Evolutionary conservation across 2,888 invertebrate genomes (phyloP), one percentile per base, ranked within the genome.

Genomic region (Metellina segmentata): DNA sequence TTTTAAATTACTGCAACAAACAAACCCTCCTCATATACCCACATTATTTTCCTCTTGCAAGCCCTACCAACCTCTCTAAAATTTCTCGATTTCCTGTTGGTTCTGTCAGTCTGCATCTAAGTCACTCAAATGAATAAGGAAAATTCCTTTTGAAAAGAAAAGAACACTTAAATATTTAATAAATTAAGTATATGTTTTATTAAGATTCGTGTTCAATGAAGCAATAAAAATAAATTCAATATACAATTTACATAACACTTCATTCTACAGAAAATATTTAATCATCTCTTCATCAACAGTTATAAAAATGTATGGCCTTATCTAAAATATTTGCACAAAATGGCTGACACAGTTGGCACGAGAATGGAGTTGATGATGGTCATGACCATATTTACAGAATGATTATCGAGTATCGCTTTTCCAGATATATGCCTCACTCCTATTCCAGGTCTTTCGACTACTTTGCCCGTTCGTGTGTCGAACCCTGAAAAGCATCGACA

Each of bases 381-480:
- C 0, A 98, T 97, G 91, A 98, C 95, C 75, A 98, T 96, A 95
- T 98, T 98, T 0, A 98, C 97, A 94, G 97, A 97, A 94, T 98
- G 97, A 95, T 98, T 98, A 94, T 98, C 98, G 75, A 98, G 95
- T 82, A 98, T 95, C 93, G 96, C 96, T 89, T 96, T 95, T 7
- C 98, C 98, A 94, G 97, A 96, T 93, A 98, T 97, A 94, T 97
- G 96, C 93, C 96, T 96, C 0, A 98, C 96, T 49, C 96, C 96
- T 92, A 96, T 95, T 81, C 96, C 97, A 2, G 97, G 97, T 82
- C 96, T 96, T 93, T 97, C 97, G 0, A 97, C 97, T 85, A 98
- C 96, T 94, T 96, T 96, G 7, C 97, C 97, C 92, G 94, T 94
- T 93, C 96, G 93, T 13, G 87, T 96, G 94, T 97, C 96, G 48